Evolutionary conservation across 2,113 vertebrate species (phyloP), one percentile per base, ranked within the genome.

Genomic region (Epinephelus cyanopodus): DNA sequence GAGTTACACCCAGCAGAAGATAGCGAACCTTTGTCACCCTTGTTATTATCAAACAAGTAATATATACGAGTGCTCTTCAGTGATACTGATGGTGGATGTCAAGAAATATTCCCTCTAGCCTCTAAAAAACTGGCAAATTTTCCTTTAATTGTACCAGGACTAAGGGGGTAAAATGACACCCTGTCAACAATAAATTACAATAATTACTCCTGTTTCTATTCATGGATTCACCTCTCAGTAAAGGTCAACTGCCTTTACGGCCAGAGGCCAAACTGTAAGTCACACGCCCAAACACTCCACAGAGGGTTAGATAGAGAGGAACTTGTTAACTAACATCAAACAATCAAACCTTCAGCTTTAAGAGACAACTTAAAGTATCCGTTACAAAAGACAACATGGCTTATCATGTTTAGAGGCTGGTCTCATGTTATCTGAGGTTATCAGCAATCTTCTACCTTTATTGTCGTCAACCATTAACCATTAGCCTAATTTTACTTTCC

Each of bases 391-490:
- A 45, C 9, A 45, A 8, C 42, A 45, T 2, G 11, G 5, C 4
- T 61, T 54, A 71, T 77, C 50, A 10, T 17, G 19, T 14, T 70
- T 47, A 29, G 14, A 62, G 3, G 15, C 21, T 69, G 13, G 12
- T 25, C 58, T 17, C 8, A 6, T 50, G 13, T 70, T 65, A 79
- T 84, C 81, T 76, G 21, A 1, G 17, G 52, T 53, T 61, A 52
- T 60, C 58, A 11, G 21, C 15, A 18, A 50, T 50, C 17, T 17
- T 45, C 1, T 45, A 8, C 5, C 12, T 64, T 69, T 79, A 65
- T 54, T 19, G 5, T 19, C 57, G 45, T 79, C 75, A 87, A 82
- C 23, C 47, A 82, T 82, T 82, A 75, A 84, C 75, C 23, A 60
- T 52, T 57, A 67, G 0, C 23, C 64, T 57, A 29, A 5, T 39